Evolutionary conservation across 1,140 invertebrate species (phyloP).

Genomic region (Helicoverpa zea): DNA sequence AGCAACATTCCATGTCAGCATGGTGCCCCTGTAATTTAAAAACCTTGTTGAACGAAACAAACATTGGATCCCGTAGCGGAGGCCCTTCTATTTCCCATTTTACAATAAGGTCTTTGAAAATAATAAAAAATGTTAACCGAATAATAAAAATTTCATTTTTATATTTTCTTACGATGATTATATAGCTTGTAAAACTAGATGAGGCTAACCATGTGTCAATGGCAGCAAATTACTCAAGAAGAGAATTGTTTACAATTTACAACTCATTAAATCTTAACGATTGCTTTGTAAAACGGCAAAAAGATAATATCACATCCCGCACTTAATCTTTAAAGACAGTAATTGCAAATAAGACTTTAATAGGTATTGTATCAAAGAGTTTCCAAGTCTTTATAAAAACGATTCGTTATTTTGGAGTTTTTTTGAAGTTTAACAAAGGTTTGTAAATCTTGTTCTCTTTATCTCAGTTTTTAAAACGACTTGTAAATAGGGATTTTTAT

Average conservation of each 20-base stretch:
- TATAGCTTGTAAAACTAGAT: too few species aligned
- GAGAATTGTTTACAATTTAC: neutral
- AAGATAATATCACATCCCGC: neutral
- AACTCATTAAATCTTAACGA: neutral
- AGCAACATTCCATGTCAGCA: too few species aligned
- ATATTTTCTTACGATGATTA: too few species aligned
- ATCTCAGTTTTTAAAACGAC: neutral
- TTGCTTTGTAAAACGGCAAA: neutral
- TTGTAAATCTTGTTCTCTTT: neutral
- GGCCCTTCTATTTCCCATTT: too few species aligned
- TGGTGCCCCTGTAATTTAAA: too few species aligned
- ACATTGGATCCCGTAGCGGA: too few species aligned
- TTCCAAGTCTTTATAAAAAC: neutral
- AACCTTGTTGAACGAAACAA: too few species aligned
- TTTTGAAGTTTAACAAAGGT: neutral
- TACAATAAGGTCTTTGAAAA: too few species aligned
- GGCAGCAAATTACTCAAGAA: neutral
- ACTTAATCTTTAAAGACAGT: neutral
- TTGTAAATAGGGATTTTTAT: too few species aligned
- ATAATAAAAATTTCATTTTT: too few species aligned
- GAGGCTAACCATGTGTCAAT: too few species aligned
- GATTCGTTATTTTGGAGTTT: neutral
- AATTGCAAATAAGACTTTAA: neutral
- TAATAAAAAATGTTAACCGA: too few species aligned
- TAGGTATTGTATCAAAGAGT: neutral